Percentiles rank a stretch among this genome's conserved stretches.
These are phyloP conservation scores for Caligus rogercresseyi DNA, from an alignment of 1,140 invertebrate species.

Conservation along the genomic window DNA sequence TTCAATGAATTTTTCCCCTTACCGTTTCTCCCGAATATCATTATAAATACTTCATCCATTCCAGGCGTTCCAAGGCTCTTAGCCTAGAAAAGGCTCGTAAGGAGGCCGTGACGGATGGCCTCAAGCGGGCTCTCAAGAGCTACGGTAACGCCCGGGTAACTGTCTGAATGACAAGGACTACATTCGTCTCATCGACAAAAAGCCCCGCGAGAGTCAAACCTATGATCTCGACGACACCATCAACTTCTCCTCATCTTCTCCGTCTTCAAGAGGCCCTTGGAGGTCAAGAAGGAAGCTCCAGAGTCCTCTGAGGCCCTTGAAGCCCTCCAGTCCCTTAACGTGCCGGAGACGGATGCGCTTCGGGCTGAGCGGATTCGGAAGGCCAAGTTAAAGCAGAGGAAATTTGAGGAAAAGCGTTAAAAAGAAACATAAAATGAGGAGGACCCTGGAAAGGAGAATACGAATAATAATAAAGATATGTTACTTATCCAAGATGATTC, in stretches of 20 bases:
- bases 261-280: not conserved
- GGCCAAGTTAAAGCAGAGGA: conserved; percentile 2
- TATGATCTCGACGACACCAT: conserved; percentile 2
- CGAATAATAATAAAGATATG: not conserved
- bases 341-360: not conserved
- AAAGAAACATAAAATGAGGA: not conserved
- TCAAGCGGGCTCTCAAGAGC: conserved; percentile 34
- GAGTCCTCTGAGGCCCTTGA: not conserved
- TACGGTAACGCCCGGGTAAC: conserved; percentile 35
- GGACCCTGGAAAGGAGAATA: not conserved
- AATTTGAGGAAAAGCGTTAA: not conserved
- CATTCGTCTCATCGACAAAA: conserved; percentile 25
- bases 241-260: not conserved
- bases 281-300: not conserved
- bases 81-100: conserved; percentile 20
- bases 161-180: conserved; percentile 34
- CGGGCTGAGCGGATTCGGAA: conserved; percentile 1
- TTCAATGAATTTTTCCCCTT: too few relatives aligned
- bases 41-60: too few relatives aligned
- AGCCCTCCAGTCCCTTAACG: not conserved
- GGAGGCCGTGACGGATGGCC: conserved; percentile 35
- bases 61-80: conserved; percentile 16
- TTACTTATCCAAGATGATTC: conserved; percentile 6
- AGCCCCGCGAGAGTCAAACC: not conserved
- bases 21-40: too few relatives aligned